Evolutionary conservation across 2,113 vertebrate species (phyloP), one percentile per base, ranked within the genome.

Genomic region (Sporophila hypoxantha): DNA sequence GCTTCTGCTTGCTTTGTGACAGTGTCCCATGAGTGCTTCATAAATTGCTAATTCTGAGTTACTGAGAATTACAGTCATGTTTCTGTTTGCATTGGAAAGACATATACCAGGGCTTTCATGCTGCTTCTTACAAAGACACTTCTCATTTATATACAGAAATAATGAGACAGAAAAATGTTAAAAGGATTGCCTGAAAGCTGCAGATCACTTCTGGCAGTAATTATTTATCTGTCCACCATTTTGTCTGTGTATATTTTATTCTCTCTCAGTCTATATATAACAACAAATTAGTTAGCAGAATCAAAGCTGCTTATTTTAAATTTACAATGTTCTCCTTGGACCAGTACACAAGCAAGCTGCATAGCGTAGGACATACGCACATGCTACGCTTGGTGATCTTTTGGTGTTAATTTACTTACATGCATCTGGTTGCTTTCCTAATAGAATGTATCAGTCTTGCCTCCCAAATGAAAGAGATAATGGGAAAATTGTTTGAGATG

Each of bases 111-210:
- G 32, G 42, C 69, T 90, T 87, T 83, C 42, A 61, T 47, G 67
- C n/a, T 39, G 30, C 61, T 81, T 32, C 70, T 89, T 78, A 78
- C 25, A 70, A 68, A 87, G 69, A 67, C 4, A 32, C 70, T 92
- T 96, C 82, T 92, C 71, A 55, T 88, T 90, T 92, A 89, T 74
- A 71, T 73, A 61, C 57, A 92, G 85, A 94, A 95, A 95, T 86
- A 95, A 89, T 13, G 19, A 91, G 73, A 77, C 37, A 81, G 87
- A 88, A 46, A 21, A 76, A 27, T 39, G 50, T 53, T 71, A 53
- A 88, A 67, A 76, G 42, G 32, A 62, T 92, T 56, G 52, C 47
- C 55, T 76, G 76, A 92, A 62, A 80, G 39, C 61, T 62, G 64
- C 49, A 84, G 50, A 55, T 89, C n/a, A 49, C 62, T 92, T 76